These are phyloP conservation scores for Atta cephalotes DNA, from an alignment of 1,140 invertebrate genomes.

Conservation along the genomic window DNA sequence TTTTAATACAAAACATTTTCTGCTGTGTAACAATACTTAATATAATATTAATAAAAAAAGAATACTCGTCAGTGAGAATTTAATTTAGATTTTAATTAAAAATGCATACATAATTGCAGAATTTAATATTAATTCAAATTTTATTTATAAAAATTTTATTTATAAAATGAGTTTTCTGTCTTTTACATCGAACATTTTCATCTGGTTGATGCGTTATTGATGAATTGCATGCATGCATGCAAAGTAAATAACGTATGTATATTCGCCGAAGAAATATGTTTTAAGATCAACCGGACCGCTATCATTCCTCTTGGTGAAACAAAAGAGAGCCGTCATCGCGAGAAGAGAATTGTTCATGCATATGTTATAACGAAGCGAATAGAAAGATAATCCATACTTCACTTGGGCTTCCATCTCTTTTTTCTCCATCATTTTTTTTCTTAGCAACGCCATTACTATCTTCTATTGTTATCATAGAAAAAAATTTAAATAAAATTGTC, in stretches of 20 bases:
- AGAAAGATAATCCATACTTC: constrained; percentile 32
- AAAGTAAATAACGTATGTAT: constrained; percentile 3
- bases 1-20: too few relatives aligned
- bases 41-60: not conserved
- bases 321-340: constrained; percentile 35
- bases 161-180: not conserved
- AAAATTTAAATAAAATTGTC: constrained; percentile 13
- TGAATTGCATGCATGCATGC: not conserved
- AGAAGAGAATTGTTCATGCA: constrained; percentile 38
- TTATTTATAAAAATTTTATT: not conserved
- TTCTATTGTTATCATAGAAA: not conserved
- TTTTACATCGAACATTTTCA: not conserved
- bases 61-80: not conserved
- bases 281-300: constrained; percentile 36
- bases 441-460: not conserved
- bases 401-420: not conserved
- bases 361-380: constrained; percentile 51
- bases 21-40: not conserved
- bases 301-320: constrained; percentile 12
- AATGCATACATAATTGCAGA: not conserved
- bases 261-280: not conserved
- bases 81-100: constrained; percentile 6
- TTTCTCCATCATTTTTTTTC: not conserved
- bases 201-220: constrained; percentile 17
- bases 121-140: constrained; percentile 29